Conservation (phyloP, 1,140 invertebrate genomes). For the Thereuonema tuberculata region DNA sequence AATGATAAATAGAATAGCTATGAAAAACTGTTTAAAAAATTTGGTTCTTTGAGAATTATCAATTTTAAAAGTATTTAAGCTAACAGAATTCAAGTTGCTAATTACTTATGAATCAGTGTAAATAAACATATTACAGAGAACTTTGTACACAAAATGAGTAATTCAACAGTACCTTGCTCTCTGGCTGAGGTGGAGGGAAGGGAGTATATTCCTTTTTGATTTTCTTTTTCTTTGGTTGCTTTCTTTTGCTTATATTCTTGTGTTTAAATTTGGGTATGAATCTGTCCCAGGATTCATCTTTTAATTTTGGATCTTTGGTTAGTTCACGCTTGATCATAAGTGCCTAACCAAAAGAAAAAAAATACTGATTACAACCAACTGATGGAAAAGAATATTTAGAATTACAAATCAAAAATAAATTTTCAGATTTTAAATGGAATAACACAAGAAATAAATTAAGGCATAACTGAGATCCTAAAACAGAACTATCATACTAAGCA, state of each 20-base stretch:
- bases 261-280: slow-evolving; percentile 93
- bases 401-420: not conserved
- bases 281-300: slow-evolving; percentile 91
- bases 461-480: too few relatives aligned
- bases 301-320: slow-evolving; percentile 52
- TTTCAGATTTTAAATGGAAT: not conserved
- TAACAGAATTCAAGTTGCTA: not conserved
- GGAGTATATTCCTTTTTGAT: slow-evolving; percentile 89
- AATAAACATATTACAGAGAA: slow-evolving; percentile 1
- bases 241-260: slow-evolving; percentile 75
- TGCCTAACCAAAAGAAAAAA: slow-evolving; percentile 32
- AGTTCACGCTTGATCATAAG: slow-evolving; percentile 96
- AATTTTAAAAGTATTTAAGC: slow-evolving; percentile 2
- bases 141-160: not conserved
- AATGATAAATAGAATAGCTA: not conserved
- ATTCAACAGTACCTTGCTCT: slow-evolving; percentile 51
- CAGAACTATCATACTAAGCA: too few relatives aligned
- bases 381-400: slow-evolving; percentile 8
- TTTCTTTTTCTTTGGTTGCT: slow-evolving; percentile 65
- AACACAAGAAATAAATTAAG: too few relatives aligned
- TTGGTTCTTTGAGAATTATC: not conserved
- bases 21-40: not conserved
- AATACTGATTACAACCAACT: slow-evolving; percentile 5
- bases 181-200: slow-evolving; percentile 84
- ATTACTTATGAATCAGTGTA: not conserved